phyloP scores from a whole-genome alignment of 2,888 invertebrate genomes.

The Petrolisthes cinctipes region DNA sequence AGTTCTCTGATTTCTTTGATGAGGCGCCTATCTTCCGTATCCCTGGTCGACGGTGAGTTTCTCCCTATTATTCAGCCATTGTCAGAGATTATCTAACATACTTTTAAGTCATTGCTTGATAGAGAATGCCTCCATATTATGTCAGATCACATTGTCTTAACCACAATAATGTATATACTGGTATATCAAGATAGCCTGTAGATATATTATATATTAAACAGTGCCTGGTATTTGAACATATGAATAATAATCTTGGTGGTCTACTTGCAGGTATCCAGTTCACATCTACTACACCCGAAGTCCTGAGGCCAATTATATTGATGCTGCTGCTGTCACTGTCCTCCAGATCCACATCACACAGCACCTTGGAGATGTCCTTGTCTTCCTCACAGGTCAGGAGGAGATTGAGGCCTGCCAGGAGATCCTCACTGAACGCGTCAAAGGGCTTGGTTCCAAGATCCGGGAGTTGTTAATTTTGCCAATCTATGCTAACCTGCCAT shows the following conservation, averaged over 20 bases:
- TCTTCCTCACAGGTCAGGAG: constrained; percentile 94
- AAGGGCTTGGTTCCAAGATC: constrained; percentile 92
- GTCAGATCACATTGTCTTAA: too few relatives aligned
- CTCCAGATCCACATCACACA: constrained; percentile 98
- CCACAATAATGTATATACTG: too few relatives aligned
- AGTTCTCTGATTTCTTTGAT: constrained; percentile 98
- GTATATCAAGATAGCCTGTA: too few relatives aligned
- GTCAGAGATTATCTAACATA: too few relatives aligned
- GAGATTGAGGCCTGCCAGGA: constrained; percentile 92
- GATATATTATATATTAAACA: too few relatives aligned
- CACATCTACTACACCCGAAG: constrained; percentile 99
- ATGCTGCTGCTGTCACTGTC: constrained; percentile 96
- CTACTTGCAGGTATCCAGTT: constrained; percentile 86
- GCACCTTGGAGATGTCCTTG: constrained; percentile 93
- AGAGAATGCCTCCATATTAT: too few relatives aligned
- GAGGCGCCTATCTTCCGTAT: constrained; percentile 80
- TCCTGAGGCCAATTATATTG: constrained; percentile 98
- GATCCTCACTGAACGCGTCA: constrained; percentile 88
- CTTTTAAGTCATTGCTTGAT: too few relatives aligned
- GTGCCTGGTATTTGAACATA: too few relatives aligned
- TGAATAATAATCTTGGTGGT: too few relatives aligned
- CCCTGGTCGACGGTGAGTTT: constrained; percentile 75
- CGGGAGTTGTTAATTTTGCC: constrained; percentile 92
- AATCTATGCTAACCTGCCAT: constrained; percentile 97
- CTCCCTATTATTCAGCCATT: too few relatives aligned